Percentiles rank a stretch among this genome's conserved stretches.
Conservation (phyloP, 2,797 vertebrate species). For the Leuciscus waleckii region DNA sequence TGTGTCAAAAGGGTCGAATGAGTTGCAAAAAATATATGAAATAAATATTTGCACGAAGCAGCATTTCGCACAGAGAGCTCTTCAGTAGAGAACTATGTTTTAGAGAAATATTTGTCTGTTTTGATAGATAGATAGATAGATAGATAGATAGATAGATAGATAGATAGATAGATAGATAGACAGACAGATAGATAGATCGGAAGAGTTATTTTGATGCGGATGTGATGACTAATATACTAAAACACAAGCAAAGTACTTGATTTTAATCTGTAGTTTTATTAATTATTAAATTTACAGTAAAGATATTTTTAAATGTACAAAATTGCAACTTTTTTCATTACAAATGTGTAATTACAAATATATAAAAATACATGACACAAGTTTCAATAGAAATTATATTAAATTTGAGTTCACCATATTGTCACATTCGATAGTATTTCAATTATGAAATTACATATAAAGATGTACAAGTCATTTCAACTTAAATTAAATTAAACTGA, state of each 20-base stretch:
- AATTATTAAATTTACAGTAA: neutral
- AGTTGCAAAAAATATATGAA: neutral
- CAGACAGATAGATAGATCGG: too few relatives aligned
- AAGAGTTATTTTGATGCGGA: neutral
- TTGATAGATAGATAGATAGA: neutral
- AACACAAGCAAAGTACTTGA: neutral
- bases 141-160: neutral
- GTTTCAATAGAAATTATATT: neutral
- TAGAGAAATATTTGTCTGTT: too few relatives aligned
- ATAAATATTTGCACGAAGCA: neutral
- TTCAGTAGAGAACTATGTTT: neutral
- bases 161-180: neutral
- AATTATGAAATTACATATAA: neutral
- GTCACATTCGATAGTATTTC: too few relatives aligned
- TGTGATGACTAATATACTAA: too few relatives aligned
- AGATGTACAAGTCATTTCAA: too few relatives aligned
- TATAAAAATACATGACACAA: neutral
- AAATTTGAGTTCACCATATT: neutral
- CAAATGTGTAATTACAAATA: too few relatives aligned
- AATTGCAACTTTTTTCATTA: neutral
- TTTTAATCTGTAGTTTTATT: neutral
- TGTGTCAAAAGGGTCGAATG: constrained; percentile 17
- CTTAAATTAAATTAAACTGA: too few relatives aligned
- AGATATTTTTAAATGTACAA: neutral
- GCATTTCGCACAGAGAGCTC: neutral